These are phyloP conservation scores for Drosophila niveifrons DNA, from an alignment of 2,888 invertebrate species.

Conservation along the genomic window DNA sequence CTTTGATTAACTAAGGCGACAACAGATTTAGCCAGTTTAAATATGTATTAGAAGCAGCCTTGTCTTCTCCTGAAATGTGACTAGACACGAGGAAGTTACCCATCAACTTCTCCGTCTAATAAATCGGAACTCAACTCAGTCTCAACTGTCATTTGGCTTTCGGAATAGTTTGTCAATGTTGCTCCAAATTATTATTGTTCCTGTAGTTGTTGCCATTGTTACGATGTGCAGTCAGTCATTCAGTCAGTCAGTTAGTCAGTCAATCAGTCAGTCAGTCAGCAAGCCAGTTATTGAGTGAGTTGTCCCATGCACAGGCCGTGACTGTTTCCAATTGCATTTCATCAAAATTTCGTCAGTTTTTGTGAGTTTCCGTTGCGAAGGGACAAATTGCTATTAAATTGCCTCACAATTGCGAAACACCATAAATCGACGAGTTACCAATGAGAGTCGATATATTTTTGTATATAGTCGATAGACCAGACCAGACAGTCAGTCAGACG, in stretches of 20 bases:
- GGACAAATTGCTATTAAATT: constrained; percentile 80
- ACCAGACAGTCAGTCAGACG: not conserved
- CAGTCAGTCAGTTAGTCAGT: constrained; percentile 22
- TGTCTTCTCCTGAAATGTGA: constrained; percentile 16
- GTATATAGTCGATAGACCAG: constrained; percentile 15
- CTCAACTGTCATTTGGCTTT: constrained; percentile 51
- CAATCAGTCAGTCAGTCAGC: too few species aligned
- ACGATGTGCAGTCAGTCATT: constrained; percentile 57
- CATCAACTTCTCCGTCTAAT: constrained; percentile 31
- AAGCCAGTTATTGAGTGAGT: constrained; percentile 25
- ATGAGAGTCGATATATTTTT: constrained; percentile 26
- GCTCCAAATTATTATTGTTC: constrained; percentile 25
- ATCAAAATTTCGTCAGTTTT: constrained; percentile 71
- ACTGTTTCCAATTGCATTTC: constrained; percentile 78
- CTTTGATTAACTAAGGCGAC: constrained; percentile 14
- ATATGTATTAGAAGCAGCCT: not conserved
- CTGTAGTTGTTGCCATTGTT: constrained; percentile 66
- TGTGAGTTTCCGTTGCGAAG: constrained; percentile 43
- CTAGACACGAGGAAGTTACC: constrained; percentile 39
- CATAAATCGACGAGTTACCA: constrained; percentile 70
- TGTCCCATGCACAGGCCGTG: constrained; percentile 56
- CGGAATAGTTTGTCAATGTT: constrained; percentile 38
- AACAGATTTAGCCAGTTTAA: not conserved
- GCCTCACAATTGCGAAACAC: constrained; percentile 77
- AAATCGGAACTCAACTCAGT: constrained; percentile 15